Conservation (phyloP, 2,797 vertebrate species). For the Epinephelus awoara region DNA sequence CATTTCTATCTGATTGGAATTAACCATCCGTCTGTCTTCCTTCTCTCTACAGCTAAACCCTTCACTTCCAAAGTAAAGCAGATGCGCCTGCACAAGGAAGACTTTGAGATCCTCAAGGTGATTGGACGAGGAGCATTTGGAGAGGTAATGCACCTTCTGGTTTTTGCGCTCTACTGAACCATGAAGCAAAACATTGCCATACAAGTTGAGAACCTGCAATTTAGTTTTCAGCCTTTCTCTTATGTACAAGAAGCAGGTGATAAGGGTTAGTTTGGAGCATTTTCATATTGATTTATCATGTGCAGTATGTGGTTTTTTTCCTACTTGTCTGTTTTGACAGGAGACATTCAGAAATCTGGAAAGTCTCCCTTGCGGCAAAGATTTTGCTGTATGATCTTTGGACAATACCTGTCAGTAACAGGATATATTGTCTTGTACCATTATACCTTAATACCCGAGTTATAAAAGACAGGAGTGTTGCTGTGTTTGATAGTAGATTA, state of each 20-base stretch:
- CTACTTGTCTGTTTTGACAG: conserved; percentile 13
- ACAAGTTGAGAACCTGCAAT: conserved; percentile 19
- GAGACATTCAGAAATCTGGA: conserved; percentile 9
- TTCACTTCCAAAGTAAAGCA: conserved; percentile 98
- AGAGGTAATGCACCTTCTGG: conserved; percentile 87
- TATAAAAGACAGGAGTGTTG: conserved; percentile 43
- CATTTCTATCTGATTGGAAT: background rate
- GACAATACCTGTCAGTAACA: conserved; percentile 6
- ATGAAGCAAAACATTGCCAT: background rate
- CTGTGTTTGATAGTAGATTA: conserved; percentile 50
- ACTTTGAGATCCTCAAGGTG: conserved; percentile 99
- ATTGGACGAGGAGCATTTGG: conserved; percentile 99
- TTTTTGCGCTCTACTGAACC: conserved; percentile 11
- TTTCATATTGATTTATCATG: conserved; percentile 5
- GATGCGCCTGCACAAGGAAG: conserved; percentile 97
- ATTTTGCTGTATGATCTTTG: conserved; percentile 4
- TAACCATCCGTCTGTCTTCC: conserved; percentile 9
- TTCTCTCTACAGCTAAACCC: conserved; percentile 91
- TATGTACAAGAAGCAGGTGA: conserved; percentile 28
- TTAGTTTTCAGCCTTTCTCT: conserved; percentile 19
- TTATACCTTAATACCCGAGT: conserved; percentile 10
- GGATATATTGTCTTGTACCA: background rate
- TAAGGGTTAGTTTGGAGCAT: conserved; percentile 1
- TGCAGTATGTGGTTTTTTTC: background rate
- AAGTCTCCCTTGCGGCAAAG: conserved; percentile 13